These are phyloP conservation scores for Sinocyclocheilus grahami DNA, from an alignment of 2,113 vertebrate species.

Conservation along the genomic window DNA sequence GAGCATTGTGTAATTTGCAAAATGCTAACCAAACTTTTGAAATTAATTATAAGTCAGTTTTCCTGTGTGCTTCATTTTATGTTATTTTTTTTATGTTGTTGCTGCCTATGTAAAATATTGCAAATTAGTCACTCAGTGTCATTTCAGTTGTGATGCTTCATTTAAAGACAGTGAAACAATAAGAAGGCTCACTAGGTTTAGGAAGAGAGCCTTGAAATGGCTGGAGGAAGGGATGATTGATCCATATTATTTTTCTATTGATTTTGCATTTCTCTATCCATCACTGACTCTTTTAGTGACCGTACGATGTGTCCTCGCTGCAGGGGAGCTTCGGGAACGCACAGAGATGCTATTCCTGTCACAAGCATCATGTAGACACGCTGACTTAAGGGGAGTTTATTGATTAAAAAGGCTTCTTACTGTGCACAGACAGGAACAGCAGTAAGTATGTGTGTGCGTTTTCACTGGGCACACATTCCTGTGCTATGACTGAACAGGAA, in stretches of 20 bases:
- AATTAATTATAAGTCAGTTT: neutral
- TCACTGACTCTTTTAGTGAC: constrained; percentile 1
- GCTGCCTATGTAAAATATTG: neutral
- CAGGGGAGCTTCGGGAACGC: neutral
- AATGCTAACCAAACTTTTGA: neutral
- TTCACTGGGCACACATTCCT: constrained; percentile 14
- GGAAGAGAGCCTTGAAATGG: neutral
- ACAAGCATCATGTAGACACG: constrained; percentile 20
- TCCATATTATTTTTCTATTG: constrained; percentile 24
- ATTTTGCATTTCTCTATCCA: constrained; percentile 36
- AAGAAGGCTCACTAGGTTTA: neutral
- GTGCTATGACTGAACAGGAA: constrained; percentile 5
- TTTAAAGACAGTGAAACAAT: neutral
- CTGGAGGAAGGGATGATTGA: neutral
- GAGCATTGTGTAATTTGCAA: neutral
- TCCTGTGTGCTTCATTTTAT: neutral
- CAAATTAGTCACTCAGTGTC: neutral
- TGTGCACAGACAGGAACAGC: neutral
- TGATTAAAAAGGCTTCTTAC: constrained; percentile 32
- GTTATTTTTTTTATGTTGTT: neutral
- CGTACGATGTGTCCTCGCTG: neutral
- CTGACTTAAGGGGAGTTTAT: constrained; percentile 31
- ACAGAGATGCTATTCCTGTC: constrained; percentile 32
- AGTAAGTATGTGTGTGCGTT: neutral
- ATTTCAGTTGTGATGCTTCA: neutral